Base-by-base conservation (phyloP, 2,113 vertebrate species). In the Seriola dumerili region DNA sequence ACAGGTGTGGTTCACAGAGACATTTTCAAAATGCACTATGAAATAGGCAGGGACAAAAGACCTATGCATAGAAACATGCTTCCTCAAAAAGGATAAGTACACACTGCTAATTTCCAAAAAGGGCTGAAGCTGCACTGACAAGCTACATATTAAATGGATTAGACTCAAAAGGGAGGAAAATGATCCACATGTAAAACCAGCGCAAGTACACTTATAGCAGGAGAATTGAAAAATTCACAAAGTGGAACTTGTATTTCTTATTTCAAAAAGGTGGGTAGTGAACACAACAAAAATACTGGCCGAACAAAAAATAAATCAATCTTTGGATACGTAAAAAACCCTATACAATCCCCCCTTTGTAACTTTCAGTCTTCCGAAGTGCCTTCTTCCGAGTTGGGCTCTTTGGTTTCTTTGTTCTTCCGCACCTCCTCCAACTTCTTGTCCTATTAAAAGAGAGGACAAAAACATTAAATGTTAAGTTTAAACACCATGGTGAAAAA, bases 361-460 rank as follows among this genome's bases (percentile, higher is more conserved):
- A 87, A 72, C 85, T 76, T 88, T 97, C 96, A 88, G 91, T 96
- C 95, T 81, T 97, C 97, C 40, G 95, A 83, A 52, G 79, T 71
- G 36, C 80, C 95, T 76, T 96, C 96, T 79, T 96, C 97, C 25
- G 94, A 65, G 40, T 10, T 32, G 21, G 65, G 94, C 7, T 98
- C 97, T 97, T 98, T 99, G 95, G 95, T 96, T 89, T 99, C 98
- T 96, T 98, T 99, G 94, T 97, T 98, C 96, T 97, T 99, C 83
- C 98, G 94, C 19, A 99, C 97, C 88, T 99, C 98, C 91, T 99
- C 98, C 38, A 97, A 83, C 63, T 99, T 98, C 95, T 99, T 99
- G 92, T 99, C 98, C 98, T 99, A 71, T 7, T 84, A 76, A 32
- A 50, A 55, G 3, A 75, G 14, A 0, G 29, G 6, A 9, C 48